Percentiles rank a stretch among this genome's conserved stretches.
phyloP scores from a whole-genome alignment of 2,888 invertebrate genomes.

The Thereva unica region DNA sequence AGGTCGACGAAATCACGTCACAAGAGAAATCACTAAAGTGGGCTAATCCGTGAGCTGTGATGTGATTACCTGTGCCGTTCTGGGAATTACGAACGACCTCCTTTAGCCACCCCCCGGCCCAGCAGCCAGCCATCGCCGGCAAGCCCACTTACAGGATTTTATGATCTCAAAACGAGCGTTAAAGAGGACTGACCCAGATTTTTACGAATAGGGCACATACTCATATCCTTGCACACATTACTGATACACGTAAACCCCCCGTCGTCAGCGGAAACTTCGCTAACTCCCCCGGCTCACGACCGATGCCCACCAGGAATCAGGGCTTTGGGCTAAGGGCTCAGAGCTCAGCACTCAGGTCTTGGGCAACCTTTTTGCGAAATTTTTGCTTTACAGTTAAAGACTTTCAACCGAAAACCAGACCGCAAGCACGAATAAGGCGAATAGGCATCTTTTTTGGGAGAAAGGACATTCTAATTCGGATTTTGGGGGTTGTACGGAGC shows the following conservation, averaged over 20 bases:
- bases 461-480: constrained; percentile 20
- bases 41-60: constrained; percentile 8
- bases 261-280: too few relatives aligned
- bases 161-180: too few relatives aligned
- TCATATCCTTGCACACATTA: background rate
- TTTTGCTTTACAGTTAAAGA: constrained; percentile 31
- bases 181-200: constrained; percentile 11
- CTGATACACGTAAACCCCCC: background rate
- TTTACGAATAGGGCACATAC: constrained; percentile 10
- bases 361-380: constrained; percentile 9
- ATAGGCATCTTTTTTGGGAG: constrained; percentile 7
- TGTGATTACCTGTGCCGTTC: background rate
- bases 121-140: background rate
- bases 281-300: too few relatives aligned
- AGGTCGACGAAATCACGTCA: constrained; percentile 6
- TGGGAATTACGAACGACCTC: background rate
- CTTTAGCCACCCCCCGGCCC: background rate
- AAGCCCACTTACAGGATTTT: too few relatives aligned
- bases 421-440: constrained; percentile 11
- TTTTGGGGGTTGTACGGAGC: constrained; percentile 6
- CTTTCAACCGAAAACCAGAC: constrained; percentile 17
- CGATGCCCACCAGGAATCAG: background rate
- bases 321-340: background rate
- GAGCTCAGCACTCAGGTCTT: too few relatives aligned
- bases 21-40: constrained; percentile 21